Percentiles rank a stretch among this genome's conserved stretches.
These are phyloP conservation scores for Antedon mediterranea DNA, from an alignment of 53 echinoderm and acorn worm genomes.

Conservation along the genomic window DNA sequence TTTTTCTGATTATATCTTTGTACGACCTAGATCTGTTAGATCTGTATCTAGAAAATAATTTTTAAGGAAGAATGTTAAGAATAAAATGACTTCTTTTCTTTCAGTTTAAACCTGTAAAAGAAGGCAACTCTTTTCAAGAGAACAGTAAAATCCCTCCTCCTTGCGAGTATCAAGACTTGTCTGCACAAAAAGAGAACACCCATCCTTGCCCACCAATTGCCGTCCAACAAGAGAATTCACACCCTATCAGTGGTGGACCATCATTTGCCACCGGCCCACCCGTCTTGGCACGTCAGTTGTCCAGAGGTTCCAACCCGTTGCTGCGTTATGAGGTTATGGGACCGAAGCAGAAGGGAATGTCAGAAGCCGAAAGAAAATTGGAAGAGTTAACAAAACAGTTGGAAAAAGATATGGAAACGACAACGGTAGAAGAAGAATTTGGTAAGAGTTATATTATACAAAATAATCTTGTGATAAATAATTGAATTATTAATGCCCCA, in stretches of 20 bases:
- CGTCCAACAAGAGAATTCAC: not conserved
- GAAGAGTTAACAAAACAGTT: constrained; percentile 84
- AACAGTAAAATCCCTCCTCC: not conserved
- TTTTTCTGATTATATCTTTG: too few relatives aligned
- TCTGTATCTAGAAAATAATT: too few relatives aligned
- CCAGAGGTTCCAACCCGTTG: constrained; percentile 37
- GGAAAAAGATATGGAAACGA: constrained; percentile 78
- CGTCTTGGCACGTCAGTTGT: not conserved
- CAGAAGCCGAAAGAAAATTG: constrained; percentile 78
- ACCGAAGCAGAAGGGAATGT: constrained; percentile 62
- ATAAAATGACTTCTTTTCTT: too few relatives aligned
- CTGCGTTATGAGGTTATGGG: constrained; percentile 76
- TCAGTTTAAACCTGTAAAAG: not conserved
- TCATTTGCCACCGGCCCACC: not conserved
- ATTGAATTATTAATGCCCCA: too few relatives aligned
- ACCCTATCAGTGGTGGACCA: not conserved
- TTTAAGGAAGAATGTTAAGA: too few relatives aligned
- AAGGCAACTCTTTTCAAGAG: not conserved
- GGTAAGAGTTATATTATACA: constrained; percentile 33
- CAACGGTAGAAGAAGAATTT: constrained; percentile 95
- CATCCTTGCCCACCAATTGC: not conserved
- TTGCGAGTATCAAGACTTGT: not conserved
- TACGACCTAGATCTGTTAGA: too few relatives aligned
- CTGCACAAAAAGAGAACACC: not conserved
- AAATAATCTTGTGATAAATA: too few relatives aligned